phyloP scores from a whole-genome alignment of 2,888 invertebrate genomes.

The Netelia virgata region DNA sequence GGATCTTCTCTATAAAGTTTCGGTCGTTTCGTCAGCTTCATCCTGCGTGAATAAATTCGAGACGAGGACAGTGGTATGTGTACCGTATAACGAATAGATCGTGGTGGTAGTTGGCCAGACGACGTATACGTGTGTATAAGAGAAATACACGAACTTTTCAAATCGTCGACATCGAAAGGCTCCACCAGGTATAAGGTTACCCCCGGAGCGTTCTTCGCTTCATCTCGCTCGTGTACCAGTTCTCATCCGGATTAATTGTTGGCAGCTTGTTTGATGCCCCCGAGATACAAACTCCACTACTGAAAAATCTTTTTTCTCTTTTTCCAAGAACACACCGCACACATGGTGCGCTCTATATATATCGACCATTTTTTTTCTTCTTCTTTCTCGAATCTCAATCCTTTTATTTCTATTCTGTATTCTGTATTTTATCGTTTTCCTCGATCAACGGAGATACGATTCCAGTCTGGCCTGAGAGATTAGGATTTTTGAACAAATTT shows the following conservation, averaged over 20 bases:
- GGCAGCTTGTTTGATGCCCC: constrained; percentile 77
- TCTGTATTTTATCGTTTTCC: constrained; percentile 15
- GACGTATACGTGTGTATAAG: neutral
- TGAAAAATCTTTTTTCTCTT: constrained; percentile 57
- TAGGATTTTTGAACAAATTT: constrained; percentile 34
- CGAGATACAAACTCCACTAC: constrained; percentile 70
- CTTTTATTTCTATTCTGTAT: constrained; percentile 6
- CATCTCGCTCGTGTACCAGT: constrained; percentile 59
- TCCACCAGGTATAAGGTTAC: constrained; percentile 80
- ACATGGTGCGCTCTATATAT: constrained; percentile 6
- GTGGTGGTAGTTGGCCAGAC: neutral
- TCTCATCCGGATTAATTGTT: constrained; percentile 82
- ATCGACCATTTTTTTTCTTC: neutral
- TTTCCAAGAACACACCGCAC: constrained; percentile 55
- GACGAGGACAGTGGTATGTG: neutral
- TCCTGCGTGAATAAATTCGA: constrained; percentile 3
- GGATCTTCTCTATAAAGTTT: neutral
- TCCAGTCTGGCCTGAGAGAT: constrained; percentile 36
- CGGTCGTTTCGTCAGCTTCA: constrained; percentile 38
- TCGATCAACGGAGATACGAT: constrained; percentile 30
- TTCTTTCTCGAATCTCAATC: constrained; percentile 28
- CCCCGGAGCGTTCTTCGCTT: constrained; percentile 65
- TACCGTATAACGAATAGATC: neutral
- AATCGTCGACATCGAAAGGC: constrained; percentile 49
- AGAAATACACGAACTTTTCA: constrained; percentile 50